Evolutionary conservation across 2,113 vertebrate genomes (phyloP).

Genomic region (Bos indicus): DNA sequence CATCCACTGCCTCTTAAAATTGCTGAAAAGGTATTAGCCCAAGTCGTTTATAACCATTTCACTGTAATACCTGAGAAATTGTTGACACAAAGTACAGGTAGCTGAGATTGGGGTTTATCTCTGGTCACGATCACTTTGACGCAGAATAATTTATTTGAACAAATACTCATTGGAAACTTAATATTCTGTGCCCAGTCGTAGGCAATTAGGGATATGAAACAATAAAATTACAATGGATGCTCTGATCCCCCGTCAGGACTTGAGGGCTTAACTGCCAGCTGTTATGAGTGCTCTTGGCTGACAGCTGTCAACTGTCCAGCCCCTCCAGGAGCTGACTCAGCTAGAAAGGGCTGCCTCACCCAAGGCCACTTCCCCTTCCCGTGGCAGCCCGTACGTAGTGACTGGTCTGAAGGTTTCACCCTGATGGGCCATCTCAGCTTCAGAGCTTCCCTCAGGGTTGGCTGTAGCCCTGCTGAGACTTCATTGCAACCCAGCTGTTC

Average conservation of each 20-base stretch:
- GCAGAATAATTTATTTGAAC: background rate
- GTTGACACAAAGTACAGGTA: background rate
- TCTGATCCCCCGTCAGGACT: background rate
- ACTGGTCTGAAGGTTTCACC: background rate
- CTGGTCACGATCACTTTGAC: background rate
- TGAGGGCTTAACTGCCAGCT: background rate
- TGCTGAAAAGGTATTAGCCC: background rate
- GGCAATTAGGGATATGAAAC: background rate
- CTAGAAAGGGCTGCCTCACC: background rate
- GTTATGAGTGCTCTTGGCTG: background rate
- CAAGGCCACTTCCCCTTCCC: background rate
- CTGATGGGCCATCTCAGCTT: background rate
- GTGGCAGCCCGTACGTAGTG: rapidly evolving
- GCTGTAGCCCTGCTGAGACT: background rate
- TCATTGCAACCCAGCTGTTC: background rate
- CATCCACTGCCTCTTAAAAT: background rate
- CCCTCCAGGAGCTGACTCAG: background rate
- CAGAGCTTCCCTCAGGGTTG: rapidly evolving
- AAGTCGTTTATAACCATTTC: background rate
- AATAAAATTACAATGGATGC: background rate
- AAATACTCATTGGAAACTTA: background rate
- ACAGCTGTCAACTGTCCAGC: background rate
- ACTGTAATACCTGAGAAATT: background rate
- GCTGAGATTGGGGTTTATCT: background rate
- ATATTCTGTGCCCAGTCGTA: background rate